Percentiles rank a stretch among this genome's conserved stretches.
Evolutionary conservation across 2,888 invertebrate species (phyloP).

Genomic region (Abscondita cerata): DNA sequence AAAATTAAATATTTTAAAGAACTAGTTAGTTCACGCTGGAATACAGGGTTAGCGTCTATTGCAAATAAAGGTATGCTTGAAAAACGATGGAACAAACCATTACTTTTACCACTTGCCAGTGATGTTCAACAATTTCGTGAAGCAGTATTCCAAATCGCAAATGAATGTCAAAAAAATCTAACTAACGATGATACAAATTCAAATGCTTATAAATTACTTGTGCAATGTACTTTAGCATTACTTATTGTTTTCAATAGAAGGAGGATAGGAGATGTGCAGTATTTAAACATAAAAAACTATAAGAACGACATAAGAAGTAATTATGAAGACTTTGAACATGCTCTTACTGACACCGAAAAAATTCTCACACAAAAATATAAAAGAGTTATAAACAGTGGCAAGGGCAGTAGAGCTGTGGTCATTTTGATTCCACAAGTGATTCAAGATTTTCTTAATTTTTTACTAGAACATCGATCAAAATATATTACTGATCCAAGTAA

Average conservation of each 20-base stretch:
- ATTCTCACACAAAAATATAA: constrained; percentile 40
- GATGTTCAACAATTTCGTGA: constrained; percentile 33
- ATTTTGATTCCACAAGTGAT: constrained; percentile 42
- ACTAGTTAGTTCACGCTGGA: constrained; percentile 14
- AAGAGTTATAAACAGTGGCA: constrained; percentile 43
- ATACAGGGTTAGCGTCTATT: constrained; percentile 10
- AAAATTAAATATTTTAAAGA: constrained; percentile 18
- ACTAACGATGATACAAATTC: constrained; percentile 4
- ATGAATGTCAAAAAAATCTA: constrained; percentile 14
- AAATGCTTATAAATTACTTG: constrained; percentile 23
- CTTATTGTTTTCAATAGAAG: constrained; percentile 35
- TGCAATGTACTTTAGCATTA: constrained; percentile 23
- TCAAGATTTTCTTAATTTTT: constrained; percentile 37
- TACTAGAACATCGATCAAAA: constrained; percentile 39
- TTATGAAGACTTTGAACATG: constrained; percentile 28
- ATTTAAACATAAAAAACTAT: constrained; percentile 31
- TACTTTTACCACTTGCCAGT: constrained; percentile 30
- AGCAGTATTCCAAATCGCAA: constrained; percentile 15
- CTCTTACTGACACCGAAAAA: constrained; percentile 27
- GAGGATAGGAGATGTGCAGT: constrained; percentile 36
- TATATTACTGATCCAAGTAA: constrained; percentile 41
- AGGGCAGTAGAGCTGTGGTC: constrained; percentile 45
- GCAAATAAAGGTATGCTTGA: constrained; percentile 21
- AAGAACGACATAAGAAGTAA: constrained; percentile 16
- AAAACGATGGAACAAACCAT: constrained; percentile 35